Conservation (phyloP, 2,113 vertebrate genomes). For the Equus przewalskii region DNA sequence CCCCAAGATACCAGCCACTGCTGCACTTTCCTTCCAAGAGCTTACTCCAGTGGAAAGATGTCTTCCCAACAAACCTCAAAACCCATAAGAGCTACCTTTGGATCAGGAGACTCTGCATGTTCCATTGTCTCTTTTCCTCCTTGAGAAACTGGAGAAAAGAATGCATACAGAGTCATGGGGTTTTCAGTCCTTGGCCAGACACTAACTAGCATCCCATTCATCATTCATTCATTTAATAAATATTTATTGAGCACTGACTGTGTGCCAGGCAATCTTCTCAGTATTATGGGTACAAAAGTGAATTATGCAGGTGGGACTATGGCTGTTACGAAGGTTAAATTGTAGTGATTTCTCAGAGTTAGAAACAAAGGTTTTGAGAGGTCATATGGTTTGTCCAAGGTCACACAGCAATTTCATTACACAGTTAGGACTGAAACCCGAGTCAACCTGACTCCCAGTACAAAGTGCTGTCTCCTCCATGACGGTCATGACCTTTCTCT, state of each 20-base stretch:
- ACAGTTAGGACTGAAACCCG: background rate
- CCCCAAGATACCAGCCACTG: background rate
- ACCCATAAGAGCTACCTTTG: background rate
- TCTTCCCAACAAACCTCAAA: background rate
- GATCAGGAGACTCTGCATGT: background rate
- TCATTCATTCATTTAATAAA: background rate
- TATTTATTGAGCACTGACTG: background rate
- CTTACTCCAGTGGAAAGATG: background rate
- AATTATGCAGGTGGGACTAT: background rate
- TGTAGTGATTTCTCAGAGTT: background rate
- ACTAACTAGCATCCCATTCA: background rate
- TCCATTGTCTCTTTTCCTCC: background rate
- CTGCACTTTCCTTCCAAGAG: background rate
- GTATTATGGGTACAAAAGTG: background rate
- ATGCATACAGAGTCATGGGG: background rate
- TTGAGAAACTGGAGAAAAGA: background rate
- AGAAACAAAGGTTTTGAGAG: background rate
- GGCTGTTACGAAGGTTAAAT: background rate
- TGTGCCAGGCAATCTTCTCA: background rate
- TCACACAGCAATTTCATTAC: background rate
- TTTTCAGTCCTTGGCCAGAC: background rate
- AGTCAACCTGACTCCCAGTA: background rate
- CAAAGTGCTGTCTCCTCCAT: background rate
- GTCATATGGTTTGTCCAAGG: background rate
- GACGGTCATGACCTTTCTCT: background rate